Evolutionary conservation across 2,888 invertebrate species (phyloP).

Genomic region (Abscondita cerata): DNA sequence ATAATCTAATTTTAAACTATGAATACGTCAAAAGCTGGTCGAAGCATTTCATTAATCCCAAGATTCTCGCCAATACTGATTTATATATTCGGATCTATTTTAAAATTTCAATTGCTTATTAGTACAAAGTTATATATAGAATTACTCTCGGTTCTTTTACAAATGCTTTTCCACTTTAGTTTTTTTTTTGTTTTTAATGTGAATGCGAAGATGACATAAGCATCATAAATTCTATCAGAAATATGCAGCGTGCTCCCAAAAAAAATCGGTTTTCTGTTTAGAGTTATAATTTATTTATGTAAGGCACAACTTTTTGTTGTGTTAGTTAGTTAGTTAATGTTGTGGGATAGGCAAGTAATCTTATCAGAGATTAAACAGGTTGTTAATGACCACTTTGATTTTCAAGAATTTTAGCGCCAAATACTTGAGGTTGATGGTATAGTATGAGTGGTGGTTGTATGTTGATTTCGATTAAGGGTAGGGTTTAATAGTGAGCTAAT

Average conservation of each 20-base stretch:
- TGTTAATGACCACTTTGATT: not conserved
- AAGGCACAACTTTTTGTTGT: too few species aligned
- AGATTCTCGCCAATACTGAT: conserved; percentile 31
- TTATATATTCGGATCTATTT: conserved; percentile 38
- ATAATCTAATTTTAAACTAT: conserved; percentile 28
- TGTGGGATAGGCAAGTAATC: too few species aligned
- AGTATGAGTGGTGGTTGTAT: too few species aligned
- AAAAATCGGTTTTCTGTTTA: too few species aligned
- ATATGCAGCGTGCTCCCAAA: not conserved
- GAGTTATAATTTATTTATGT: too few species aligned
- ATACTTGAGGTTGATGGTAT: too few species aligned
- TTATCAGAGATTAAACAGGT: conserved; percentile 6
- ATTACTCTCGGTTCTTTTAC: conserved; percentile 19
- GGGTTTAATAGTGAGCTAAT: too few species aligned
- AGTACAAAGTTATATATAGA: conserved; percentile 41
- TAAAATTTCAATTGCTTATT: conserved; percentile 40
- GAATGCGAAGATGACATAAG: conserved; percentile 25
- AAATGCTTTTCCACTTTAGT: conserved; percentile 28
- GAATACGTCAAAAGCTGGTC: conserved; percentile 27
- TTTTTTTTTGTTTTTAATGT: conserved; percentile 18
- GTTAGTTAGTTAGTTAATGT: too few species aligned
- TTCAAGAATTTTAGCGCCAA: too few species aligned
- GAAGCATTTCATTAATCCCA: conserved; percentile 27
- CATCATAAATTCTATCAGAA: conserved; percentile 23
- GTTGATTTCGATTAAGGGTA: too few species aligned